Conservation (phyloP, 2,888 invertebrate genomes). For the Coremacera marginata region DNA sequence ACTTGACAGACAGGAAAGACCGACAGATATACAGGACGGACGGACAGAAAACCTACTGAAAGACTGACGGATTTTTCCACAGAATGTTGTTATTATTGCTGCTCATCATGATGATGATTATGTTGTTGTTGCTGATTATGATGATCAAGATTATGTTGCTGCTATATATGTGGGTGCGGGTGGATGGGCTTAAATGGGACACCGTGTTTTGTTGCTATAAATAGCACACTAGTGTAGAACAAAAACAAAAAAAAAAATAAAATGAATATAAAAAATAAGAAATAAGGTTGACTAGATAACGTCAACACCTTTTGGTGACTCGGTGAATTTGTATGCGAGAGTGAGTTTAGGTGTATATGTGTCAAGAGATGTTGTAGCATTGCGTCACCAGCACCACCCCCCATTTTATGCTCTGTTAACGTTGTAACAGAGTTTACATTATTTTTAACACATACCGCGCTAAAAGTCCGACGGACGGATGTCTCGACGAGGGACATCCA, state of each 20-base stretch:
- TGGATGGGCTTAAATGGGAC: too few relatives aligned
- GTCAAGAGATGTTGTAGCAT: not conserved
- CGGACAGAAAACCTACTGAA: not conserved
- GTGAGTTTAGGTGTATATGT: not conserved
- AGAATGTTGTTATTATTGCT: not conserved
- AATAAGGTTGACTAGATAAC: not conserved
- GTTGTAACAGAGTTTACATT: slow-evolving; percentile 8
- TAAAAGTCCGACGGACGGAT: too few relatives aligned
- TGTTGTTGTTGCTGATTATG: not conserved
- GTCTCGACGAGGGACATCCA: not conserved
- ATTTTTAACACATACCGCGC: slow-evolving; percentile 13
- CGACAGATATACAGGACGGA: not conserved
- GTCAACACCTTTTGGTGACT: not conserved
- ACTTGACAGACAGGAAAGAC: not conserved
- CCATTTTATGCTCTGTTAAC: slow-evolving; percentile 19
- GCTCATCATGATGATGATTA: not conserved
- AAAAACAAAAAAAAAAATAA: not conserved
- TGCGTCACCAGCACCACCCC: not conserved
- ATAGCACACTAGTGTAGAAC: not conserved
- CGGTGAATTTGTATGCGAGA: not conserved
- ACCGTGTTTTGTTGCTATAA: too few relatives aligned
- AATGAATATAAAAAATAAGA: not conserved
- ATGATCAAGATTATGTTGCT: not conserved
- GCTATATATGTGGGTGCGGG: too few relatives aligned
- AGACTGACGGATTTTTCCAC: not conserved